Evolutionary conservation across 2,888 invertebrate species (phyloP).

Genomic region (Apotomis turbidana): DNA sequence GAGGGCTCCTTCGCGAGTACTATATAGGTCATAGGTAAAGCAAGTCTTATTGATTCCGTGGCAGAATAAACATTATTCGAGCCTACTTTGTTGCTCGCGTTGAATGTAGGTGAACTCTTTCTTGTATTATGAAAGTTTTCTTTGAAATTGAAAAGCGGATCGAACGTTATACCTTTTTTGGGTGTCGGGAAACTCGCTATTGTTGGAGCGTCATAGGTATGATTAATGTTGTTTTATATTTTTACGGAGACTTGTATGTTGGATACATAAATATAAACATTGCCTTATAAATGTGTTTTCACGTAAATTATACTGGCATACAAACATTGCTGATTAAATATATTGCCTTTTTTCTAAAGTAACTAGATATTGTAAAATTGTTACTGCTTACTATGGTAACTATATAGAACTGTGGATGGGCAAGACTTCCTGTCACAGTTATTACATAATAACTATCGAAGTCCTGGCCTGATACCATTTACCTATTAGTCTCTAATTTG

Average conservation of each 20-base stretch:
- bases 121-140: slow-evolving; percentile 24
- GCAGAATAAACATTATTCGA: slow-evolving; percentile 27
- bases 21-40: slow-evolving; percentile 51
- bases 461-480: too few species aligned
- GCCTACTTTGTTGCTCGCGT: slow-evolving; percentile 22
- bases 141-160: slow-evolving; percentile 40
- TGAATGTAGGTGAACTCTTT: slow-evolving; percentile 36
- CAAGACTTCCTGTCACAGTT: too few species aligned
- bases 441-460: too few species aligned
- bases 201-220: slow-evolving; percentile 2
- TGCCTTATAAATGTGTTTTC: too few species aligned
- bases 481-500: too few species aligned
- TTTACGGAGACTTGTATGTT: neutral
- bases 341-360: too few species aligned
- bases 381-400: too few species aligned
- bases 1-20: slow-evolving; percentile 48
- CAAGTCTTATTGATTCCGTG: slow-evolving; percentile 35
- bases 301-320: too few species aligned
- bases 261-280: neutral
- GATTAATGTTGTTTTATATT: neutral
- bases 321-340: too few species aligned
- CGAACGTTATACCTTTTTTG: slow-evolving; percentile 20
- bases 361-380: too few species aligned
- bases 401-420: too few species aligned
- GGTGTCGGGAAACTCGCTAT: slow-evolving; percentile 2